These are phyloP conservation scores for Gadopsis bispinosus DNA, from an alignment of 2,797 vertebrate species.

Conservation along the genomic window DNA sequence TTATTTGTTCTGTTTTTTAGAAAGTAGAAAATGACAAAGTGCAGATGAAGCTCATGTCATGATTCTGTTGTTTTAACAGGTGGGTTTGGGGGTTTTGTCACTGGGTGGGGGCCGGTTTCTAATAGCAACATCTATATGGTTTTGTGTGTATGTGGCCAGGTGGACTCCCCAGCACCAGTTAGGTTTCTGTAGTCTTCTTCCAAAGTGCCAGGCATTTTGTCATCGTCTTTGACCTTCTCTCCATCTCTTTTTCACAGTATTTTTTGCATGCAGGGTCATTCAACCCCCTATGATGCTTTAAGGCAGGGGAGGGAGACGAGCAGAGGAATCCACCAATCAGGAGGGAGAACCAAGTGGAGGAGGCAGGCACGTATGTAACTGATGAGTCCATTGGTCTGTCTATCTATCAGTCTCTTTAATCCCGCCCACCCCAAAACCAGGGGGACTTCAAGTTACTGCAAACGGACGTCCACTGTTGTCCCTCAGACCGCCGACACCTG, in stretches of 20 bases:
- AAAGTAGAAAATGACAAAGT: slow-evolving; percentile 85
- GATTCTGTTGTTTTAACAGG: slow-evolving; percentile 77
- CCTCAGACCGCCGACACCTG: slow-evolving; percentile 98
- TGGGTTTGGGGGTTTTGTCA: slow-evolving; percentile 29
- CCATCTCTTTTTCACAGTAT: slow-evolving; percentile 95
- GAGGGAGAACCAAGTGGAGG: slow-evolving; percentile 78
- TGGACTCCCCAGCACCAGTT: slow-evolving; percentile 81
- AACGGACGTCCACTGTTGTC: slow-evolving; percentile 70
- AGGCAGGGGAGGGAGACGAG: slow-evolving; percentile 94
- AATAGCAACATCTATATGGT: slow-evolving; percentile 78
- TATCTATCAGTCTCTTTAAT: slow-evolving; percentile 84
- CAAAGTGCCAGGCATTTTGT: slow-evolving; percentile 93
- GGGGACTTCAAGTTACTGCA: slow-evolving; percentile 82
- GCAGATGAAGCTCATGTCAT: slow-evolving; percentile 85
- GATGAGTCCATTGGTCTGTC: slow-evolving; percentile 77
- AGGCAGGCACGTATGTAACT: slow-evolving; percentile 85
- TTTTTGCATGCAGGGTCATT: slow-evolving; percentile 92
- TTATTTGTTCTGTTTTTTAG: slow-evolving; percentile 47
- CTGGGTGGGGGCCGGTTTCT: slow-evolving; percentile 75
- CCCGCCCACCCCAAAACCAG: slow-evolving; percentile 79
- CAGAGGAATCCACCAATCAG: slow-evolving; percentile 87
- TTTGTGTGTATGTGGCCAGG: slow-evolving; percentile 63
- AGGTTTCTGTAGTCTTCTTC: slow-evolving; percentile 73
- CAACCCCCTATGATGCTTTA: slow-evolving; percentile 96
- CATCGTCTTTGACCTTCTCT: slow-evolving; percentile 81